Evolutionary conservation across 2,113 vertebrate genomes (phyloP), one percentile per base, ranked within the genome.

Genomic region (Caranx ignobilis): DNA sequence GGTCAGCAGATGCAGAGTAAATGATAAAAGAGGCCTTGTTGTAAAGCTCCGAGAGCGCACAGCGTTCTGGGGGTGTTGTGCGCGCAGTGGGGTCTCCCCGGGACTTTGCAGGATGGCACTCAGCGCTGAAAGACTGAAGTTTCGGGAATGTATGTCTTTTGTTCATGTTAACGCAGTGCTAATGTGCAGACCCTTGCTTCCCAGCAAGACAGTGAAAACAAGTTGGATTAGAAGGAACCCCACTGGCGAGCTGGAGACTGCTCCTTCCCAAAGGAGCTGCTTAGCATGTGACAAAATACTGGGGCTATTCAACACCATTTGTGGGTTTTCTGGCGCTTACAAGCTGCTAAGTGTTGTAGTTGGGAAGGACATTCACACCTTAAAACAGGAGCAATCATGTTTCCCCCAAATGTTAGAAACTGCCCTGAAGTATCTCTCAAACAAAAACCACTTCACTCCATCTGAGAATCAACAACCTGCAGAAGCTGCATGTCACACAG

Each of bases 121-220:
- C 74, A 50, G 16, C 9, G 26, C 26, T 68, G 75, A 87, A 82
- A 70, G 75, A 75, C 77, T 66, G 73, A 77, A 81, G 88, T 93
- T 93, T 93, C 85, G 86, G 86, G 90, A 90, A 90, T 91, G 88
- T 57, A 39, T 1, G 55, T 89, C 87, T 89, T 92, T 92, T 94
- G 92, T 95, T 77, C 57, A 60, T 18, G 21, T 90, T 94, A 94
- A 95, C 79, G 92, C 65, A 81, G 91, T 88, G 92, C 88, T 95
- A 94, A 94, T 95, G 92, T 84, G 82, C 73, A 77, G 67, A 79
- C 70, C 52, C 87, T 89, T 90, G 87, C 83, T 85, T 92, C 93
- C 74, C 94, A 95, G 94, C 90, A 88, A 94, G 95, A 88, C 90
- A 90, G 93, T 91, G 92, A 95, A 94, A 95, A 95, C 94, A 94